Evolutionary conservation across 2,888 invertebrate species (phyloP), one percentile per base, ranked within the genome.

Genomic region (Hipparchia sbordonii): DNA sequence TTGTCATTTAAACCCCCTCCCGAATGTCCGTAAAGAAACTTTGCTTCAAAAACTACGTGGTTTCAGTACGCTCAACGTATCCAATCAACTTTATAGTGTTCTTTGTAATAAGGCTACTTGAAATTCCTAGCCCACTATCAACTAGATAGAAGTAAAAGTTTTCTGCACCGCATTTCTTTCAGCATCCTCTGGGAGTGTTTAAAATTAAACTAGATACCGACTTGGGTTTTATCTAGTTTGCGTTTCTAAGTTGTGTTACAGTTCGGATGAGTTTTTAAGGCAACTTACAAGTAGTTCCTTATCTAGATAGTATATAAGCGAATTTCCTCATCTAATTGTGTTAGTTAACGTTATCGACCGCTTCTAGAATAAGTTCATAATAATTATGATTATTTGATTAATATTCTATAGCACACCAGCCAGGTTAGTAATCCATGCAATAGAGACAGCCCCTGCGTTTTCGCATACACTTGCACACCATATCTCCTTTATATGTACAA

Each of bases 201-300:
- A 59, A 60, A 59, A 60, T 60, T 68, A 51, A 68, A 68, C 59
- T 68, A 59, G 13, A 68, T 33, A 60, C 48, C 46, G 48, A 68
- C 48, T 68, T 59, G 6, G 68, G 59, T 60, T 60, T 67, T 68
- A 68, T 68, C 68, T 51, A 23, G 13, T 57, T 59, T 57, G 56
- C 56, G 67, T 67, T 57, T 57, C 45, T n/a, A 57, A 67, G 56
- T 67, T 57, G 46, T 46, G 48, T 48, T 33, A 46, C 23, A 57
- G 57, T 59, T 48, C 48, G 23, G 33, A 33, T 2, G 6, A 60
- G 68, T 59, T 68, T 67, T 13, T 45, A 59, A 67, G 39, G 39
- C 39, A 39, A 39, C 5, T 67, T 39, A 56, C 56, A 46, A 67
- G 67, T 7, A 52, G 65, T 33, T 62, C 10, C 12, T 52, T 65